Evolutionary conservation across 2,797 vertebrate species (phyloP), one percentile per base, ranked within the genome.

Genomic region (Psittacula derbiana): DNA sequence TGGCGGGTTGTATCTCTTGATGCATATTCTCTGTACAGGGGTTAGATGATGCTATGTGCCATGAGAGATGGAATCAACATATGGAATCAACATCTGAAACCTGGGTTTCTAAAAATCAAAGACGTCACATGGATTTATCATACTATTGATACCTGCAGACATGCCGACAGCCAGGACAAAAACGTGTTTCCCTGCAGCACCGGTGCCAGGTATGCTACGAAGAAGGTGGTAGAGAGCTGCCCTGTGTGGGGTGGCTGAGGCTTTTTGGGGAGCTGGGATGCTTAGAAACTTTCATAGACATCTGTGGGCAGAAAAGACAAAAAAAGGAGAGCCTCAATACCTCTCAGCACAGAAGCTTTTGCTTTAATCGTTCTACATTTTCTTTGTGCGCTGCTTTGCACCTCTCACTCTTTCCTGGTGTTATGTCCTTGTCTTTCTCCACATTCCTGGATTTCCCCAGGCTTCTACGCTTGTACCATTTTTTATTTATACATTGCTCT

Each of bases 401-500:
- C 19, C 46, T 78, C 69, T 78, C 1, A 0, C n/a, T 69, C 31
- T 83, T 43, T 62, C 41, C 41, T 73, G 46, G 43, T 87, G 58
- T 46, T 33, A 41, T 2, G 1, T 24, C 11, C 28, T 88, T 0
- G 0, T 49, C 67, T 81, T 84, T 75, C 49, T 90, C 44, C 6
- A 6, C 18, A 17, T 83, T 75, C 52, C 49, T 6, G 2, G 5
- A 36, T 94, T 53, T 93, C 31, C 57, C 18, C 13, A 61, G 44
- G 41, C 52, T 91, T 67, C 84, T 94, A 20, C 70, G 38, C 41
- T 82, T 57, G 31, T 60, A 41, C 14, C 15, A 38, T 85, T 30
- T 88, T 94, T 92, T 86, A 88, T 92, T 95, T 88, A 83, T 74
- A 19, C n/a, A 78, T 28, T 7, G 5, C 21, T 86, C 57, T 91